Percentiles rank a stretch among this genome's conserved stretches.
Conservation (phyloP, 1,140 invertebrate species). For the Ceratina australensis region DNA sequence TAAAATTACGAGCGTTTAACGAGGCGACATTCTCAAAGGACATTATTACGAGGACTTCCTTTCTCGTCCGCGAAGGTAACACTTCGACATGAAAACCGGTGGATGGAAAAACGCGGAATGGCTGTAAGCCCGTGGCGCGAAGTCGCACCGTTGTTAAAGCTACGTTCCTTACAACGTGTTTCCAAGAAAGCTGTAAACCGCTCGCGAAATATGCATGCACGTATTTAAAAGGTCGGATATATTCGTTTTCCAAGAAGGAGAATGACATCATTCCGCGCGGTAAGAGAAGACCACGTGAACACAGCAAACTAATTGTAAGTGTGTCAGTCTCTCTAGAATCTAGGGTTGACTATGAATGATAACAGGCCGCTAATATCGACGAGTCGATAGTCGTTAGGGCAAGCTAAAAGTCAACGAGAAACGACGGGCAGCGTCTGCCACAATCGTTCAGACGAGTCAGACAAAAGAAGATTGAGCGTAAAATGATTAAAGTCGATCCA, state of each 20-base stretch:
- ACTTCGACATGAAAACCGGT: constrained; percentile 10
- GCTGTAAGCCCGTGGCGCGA: constrained; percentile 7
- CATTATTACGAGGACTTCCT: background rate
- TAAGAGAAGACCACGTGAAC: background rate
- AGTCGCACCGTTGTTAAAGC: constrained; percentile 7
- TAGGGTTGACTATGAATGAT: constrained; percentile 23
- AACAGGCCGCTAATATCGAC: constrained; percentile 30
- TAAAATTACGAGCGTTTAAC: background rate
- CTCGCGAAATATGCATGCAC: background rate
- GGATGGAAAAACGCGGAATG: background rate
- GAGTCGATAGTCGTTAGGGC: constrained; percentile 45
- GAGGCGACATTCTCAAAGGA: background rate
- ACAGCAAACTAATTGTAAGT: background rate
- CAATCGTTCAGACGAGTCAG: background rate
- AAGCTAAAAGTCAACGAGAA: constrained; percentile 5
- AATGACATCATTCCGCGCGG: constrained; percentile 2
- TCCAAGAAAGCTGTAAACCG: background rate
- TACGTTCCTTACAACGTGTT: background rate
- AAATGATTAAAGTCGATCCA: constrained; percentile 1
- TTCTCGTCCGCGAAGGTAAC: background rate
- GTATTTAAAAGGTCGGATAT: constrained; percentile 10
- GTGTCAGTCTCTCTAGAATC: background rate
- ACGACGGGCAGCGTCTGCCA: background rate
- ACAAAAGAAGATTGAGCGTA: background rate
- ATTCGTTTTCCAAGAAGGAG: constrained; percentile 14